Evolutionary conservation across 2,888 invertebrate genomes (phyloP).

Genomic region (Fabriciana adippe): DNA sequence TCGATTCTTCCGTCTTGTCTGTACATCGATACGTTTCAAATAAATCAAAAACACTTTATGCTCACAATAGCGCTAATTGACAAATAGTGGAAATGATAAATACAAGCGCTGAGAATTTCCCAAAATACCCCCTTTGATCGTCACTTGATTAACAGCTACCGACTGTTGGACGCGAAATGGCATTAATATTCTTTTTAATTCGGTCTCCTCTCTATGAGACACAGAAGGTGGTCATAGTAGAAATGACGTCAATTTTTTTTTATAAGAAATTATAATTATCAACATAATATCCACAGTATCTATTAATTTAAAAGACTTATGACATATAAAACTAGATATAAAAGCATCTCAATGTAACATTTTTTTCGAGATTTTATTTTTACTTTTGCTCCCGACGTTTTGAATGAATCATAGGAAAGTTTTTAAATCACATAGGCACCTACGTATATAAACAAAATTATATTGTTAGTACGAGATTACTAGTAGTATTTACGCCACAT

Average conservation of each 20-base stretch:
- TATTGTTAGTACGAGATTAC: too few relatives aligned
- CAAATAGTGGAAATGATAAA: conserved; percentile 82
- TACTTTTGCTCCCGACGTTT: too few relatives aligned
- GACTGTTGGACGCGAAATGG: conserved; percentile 68
- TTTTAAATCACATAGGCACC: too few relatives aligned
- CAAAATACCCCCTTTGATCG: conserved; percentile 79
- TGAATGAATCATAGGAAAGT: too few relatives aligned
- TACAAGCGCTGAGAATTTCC: conserved; percentile 73
- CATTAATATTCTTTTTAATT: conserved; percentile 81
- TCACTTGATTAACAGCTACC: conserved; percentile 73
- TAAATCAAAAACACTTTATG: conserved; percentile 73
- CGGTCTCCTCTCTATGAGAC: conserved; percentile 57
- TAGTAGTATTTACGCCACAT: too few relatives aligned
- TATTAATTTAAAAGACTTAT: too few relatives aligned
- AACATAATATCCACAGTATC: too few relatives aligned
- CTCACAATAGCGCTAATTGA: conserved; percentile 79
- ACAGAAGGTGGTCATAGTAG: background rate
- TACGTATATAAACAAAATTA: too few relatives aligned
- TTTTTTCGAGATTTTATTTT: too few relatives aligned
- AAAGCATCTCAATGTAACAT: too few relatives aligned
- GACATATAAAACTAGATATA: too few relatives aligned
- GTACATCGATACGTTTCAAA: conserved; percentile 57
- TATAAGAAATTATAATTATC: background rate
- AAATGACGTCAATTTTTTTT: conserved; percentile 1
- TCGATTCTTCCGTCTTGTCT: conserved; percentile 29